Evolutionary conservation across 1,140 invertebrate genomes (phyloP).

Genomic region (Luehdorfia chinensis): DNA sequence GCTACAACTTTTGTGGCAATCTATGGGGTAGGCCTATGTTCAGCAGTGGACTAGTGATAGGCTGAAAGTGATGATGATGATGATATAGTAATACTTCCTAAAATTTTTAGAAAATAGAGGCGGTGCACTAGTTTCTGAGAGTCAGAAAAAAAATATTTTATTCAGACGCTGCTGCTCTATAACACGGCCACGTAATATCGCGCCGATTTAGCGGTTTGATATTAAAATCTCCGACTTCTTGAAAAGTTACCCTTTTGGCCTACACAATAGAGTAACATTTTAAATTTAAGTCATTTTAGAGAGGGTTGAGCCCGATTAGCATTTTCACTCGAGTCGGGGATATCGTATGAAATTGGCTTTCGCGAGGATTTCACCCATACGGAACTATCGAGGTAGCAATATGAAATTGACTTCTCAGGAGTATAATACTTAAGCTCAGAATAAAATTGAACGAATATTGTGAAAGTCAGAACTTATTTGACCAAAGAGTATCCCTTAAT

Average conservation of each 20-base stretch:
- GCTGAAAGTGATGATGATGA: too few species aligned
- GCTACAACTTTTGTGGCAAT: too few species aligned
- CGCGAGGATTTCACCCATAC: not conserved
- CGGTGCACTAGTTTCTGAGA: too few species aligned
- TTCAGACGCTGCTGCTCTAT: not conserved
- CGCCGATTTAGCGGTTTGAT: slow-evolving; percentile 4
- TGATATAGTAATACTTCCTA: too few species aligned
- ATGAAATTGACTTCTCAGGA: slow-evolving; percentile 1
- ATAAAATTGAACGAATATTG: not conserved
- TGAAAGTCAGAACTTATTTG: too few species aligned
- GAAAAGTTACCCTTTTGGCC: not conserved
- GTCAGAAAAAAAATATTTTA: not conserved
- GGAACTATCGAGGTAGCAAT: not conserved
- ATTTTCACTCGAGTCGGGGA: slow-evolving; percentile 6
- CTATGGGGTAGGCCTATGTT: too few species aligned
- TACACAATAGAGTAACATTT: not conserved
- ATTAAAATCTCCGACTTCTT: not conserved
- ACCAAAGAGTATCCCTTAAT: too few species aligned
- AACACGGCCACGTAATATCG: not conserved
- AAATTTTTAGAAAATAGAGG: too few species aligned
- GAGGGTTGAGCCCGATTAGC: slow-evolving; percentile 10
- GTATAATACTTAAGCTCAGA: not conserved
- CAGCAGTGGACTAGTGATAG: too few species aligned
- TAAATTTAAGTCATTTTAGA: not conserved
- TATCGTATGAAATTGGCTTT: slow-evolving; percentile 13